A percentile compares a stretch with the other conserved stretches of the same genome.
Conservation (phyloP, 2,797 vertebrate species). For the Rhyacichthys aspro region DNA sequence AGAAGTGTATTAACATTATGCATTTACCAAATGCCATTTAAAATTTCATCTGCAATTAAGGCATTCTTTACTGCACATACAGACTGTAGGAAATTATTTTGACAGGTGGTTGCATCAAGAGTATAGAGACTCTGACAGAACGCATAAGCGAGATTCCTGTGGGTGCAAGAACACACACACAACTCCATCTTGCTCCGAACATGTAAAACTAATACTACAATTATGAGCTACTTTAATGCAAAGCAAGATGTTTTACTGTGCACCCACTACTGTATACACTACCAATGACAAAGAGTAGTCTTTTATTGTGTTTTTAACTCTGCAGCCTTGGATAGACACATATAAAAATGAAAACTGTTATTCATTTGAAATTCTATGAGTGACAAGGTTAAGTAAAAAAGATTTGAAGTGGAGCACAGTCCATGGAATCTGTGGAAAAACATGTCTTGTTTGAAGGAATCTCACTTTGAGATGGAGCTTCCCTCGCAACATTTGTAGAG, state of each 20-base stretch:
- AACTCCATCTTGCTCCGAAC: background rate
- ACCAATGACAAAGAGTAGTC: background rate
- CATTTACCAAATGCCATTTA: slow-evolving; percentile 44
- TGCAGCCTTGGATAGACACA: background rate
- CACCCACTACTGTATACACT: background rate
- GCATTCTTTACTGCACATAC: slow-evolving; percentile 34
- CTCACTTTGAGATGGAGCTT: slow-evolving; percentile 1
- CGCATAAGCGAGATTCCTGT: slow-evolving; percentile 10
- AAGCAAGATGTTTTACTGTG: background rate
- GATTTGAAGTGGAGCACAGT: slow-evolving; percentile 4
- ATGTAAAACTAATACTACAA: slow-evolving; percentile 18
- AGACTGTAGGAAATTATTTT: slow-evolving; percentile 14
- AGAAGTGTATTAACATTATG: slow-evolving; percentile 25
- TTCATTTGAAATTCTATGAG: slow-evolving; percentile 15
- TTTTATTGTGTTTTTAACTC: background rate
- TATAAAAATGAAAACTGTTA: background rate
- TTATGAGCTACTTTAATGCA: slow-evolving; percentile 12
- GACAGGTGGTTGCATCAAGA: slow-evolving; percentile 25
- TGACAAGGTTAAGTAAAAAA: slow-evolving; percentile 28
- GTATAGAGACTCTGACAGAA: slow-evolving; percentile 26
- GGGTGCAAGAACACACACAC: background rate
- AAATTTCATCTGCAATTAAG: slow-evolving; percentile 48
- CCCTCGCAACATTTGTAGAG: slow-evolving; percentile 24
- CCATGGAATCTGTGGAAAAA: slow-evolving; percentile 15
- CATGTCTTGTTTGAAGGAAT: slow-evolving; percentile 30